Evolutionary conservation across 2,888 invertebrate genomes (phyloP), one percentile per base, ranked within the genome.

Genomic region (Cylloceria caligata): DNA sequence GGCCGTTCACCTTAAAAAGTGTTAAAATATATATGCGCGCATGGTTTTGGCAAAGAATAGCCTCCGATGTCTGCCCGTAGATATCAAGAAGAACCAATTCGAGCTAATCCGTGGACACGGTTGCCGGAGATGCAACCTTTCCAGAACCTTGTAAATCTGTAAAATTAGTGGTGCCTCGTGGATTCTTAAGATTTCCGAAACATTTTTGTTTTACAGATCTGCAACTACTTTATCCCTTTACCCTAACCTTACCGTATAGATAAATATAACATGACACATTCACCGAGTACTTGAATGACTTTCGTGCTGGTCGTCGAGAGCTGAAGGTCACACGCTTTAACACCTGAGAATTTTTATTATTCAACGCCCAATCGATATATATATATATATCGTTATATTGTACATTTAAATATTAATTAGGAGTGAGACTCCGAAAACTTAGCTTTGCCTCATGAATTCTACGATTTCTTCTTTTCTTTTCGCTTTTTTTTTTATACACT

Each of bases 101-200:
- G 62, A 68, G 49, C 49, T 21, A 27, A 79, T 72, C 42, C 60
- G 60, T 71, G 79, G 67, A 16, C 24, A 36, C 9, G 57, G n/a
- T 36, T 75, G 62, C 24, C 21, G 24, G 42, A 74, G 71, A 52
- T 75, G 36, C 47, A 47, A 78, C 24, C 9, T 36, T 60, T 49
- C 42, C 36, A 27, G 7, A 68, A 76, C 60, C 36, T 79, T 79
- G 71, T 75, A 76, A 68, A 79, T 82, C 67, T 75, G 71, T 74
- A 72, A 71, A 79, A 76, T 79, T 57, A 55, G 52, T 60, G 67
- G 75, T 47, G 75, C 72, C 75, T 72, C 67, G 47, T 78, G 39
- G 19, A 55, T 69, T 45, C n/a, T 78, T 19, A 42, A 47, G 13
- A 21, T 39, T 78, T 73, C 55, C 49, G 19, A 71, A 45, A 69